These are phyloP conservation scores for Apodemia zela DNA, from an alignment of 2,888 invertebrate species.

Conservation along the genomic window DNA sequence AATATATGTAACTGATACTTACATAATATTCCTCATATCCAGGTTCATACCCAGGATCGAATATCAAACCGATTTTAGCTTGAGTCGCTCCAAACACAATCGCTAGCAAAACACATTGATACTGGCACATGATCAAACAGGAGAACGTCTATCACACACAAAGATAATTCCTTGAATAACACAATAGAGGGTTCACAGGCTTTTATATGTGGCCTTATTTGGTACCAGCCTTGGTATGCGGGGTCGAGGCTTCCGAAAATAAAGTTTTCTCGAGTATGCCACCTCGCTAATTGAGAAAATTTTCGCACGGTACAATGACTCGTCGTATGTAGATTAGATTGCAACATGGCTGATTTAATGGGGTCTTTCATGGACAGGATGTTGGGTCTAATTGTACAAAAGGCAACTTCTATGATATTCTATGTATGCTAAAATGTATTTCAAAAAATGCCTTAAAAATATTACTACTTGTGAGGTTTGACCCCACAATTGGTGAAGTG, in stretches of 20 bases:
- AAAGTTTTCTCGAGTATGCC: conserved; percentile 58
- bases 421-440: no score
- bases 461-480: no score
- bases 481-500: no score
- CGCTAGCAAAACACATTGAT: conserved; percentile 48
- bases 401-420: not conserved
- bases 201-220: conserved; percentile 77
- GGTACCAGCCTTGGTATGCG: conserved; percentile 58
- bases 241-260: conserved; percentile 59
- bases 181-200: conserved; percentile 60
- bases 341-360: conserved; percentile 43
- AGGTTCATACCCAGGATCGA: conserved; percentile 62
- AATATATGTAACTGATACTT: conserved; percentile 43
- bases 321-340: conserved; percentile 52
- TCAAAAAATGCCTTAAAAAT: no score
- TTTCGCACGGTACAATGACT: conserved; percentile 64
- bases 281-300: conserved; percentile 63
- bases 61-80: conserved; percentile 46
- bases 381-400: not conserved
- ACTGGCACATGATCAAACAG: conserved; percentile 47
- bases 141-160: conserved; percentile 47
- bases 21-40: conserved; percentile 82
- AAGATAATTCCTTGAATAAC: conserved; percentile 58
- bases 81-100: conserved; percentile 48
- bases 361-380: conserved; percentile 27